Percentiles rank a stretch among this genome's conserved stretches.
These are phyloP conservation scores for Epirrhoe alternata DNA, from an alignment of 2,888 invertebrate species.

Conservation along the genomic window DNA sequence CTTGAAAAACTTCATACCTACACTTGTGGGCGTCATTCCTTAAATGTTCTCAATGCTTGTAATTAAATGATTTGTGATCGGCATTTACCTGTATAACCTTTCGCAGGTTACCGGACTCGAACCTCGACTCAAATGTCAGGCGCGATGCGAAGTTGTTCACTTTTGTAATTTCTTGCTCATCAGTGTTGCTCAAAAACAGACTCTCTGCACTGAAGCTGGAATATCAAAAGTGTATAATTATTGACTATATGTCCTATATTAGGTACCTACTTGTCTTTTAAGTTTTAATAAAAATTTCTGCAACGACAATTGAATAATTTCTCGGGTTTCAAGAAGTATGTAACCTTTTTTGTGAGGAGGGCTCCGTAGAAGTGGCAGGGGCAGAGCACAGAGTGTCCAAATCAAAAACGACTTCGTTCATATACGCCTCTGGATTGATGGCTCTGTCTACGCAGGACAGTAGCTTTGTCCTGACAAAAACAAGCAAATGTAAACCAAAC, in stretches of 20 bases:
- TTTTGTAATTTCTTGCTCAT: constrained; percentile 79
- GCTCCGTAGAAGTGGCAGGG: constrained; percentile 48
- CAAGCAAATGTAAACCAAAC: no score
- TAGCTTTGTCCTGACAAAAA: constrained; percentile 78
- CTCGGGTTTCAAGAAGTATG: background rate
- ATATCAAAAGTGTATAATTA: background rate
- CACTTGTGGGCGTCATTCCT: no score
- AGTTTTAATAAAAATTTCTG: no score
- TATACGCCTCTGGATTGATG: constrained; percentile 85
- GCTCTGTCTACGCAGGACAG: constrained; percentile 88
- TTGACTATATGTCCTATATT: no score
- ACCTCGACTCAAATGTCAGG: constrained; percentile 92
- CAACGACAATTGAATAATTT: no score
- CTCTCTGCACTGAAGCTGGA: constrained; percentile 66
- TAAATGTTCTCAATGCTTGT: background rate
- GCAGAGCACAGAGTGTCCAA: constrained; percentile 75
- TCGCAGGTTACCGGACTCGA: constrained; percentile 94
- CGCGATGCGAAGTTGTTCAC: constrained; percentile 69
- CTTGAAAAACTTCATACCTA: no score
- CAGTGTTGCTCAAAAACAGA: constrained; percentile 74
- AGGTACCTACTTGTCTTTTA: no score
- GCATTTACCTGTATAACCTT: constrained; percentile 89
- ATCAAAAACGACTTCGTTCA: constrained; percentile 89
- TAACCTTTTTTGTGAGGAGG: constrained; percentile 64
- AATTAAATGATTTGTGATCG: background rate